Evolutionary conservation across 1,140 invertebrate genomes (phyloP).

Genomic region (Drosophila jambulina): DNA sequence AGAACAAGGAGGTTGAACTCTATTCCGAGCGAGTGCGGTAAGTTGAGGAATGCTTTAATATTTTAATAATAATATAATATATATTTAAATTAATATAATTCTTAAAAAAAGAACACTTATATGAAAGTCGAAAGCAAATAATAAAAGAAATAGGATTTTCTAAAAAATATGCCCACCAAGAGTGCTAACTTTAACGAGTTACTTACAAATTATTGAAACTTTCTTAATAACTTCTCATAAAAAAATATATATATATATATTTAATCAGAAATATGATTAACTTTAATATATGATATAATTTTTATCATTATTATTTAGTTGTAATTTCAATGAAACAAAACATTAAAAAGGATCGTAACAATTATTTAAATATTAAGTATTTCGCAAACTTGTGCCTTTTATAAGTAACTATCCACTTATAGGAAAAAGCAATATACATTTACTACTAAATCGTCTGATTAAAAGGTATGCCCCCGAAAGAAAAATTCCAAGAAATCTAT

Average conservation of each 20-base stretch:
- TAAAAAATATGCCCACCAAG: too few species aligned
- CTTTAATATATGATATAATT: neutral
- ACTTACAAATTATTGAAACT: too few species aligned
- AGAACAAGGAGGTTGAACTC: slow-evolving; percentile 90
- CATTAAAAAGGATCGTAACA: neutral
- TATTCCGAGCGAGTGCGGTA: slow-evolving; percentile 92
- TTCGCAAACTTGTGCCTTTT: too few species aligned
- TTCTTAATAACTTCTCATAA: too few species aligned
- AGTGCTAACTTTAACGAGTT: too few species aligned
- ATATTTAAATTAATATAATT: neutral
- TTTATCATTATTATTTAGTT: neutral
- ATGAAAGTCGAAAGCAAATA: too few species aligned
- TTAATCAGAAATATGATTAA: neutral
- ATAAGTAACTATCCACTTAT: too few species aligned
- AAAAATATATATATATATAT: too few species aligned
- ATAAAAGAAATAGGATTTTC: too few species aligned
- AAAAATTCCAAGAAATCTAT: neutral
- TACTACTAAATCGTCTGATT: neutral
- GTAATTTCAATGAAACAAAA: too few species aligned
- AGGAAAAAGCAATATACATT: too few species aligned
- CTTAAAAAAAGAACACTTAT: neutral
- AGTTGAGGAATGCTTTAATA: slow-evolving; percentile 85
- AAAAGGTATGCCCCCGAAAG: neutral
- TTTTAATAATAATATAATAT: neutral
- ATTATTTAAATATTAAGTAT: neutral